A percentile compares a stretch with the other conserved stretches of the same genome.
These are phyloP conservation scores for Aptenodytes forsteri DNA, from an alignment of 2,113 vertebrate genomes.

Conservation along the genomic window DNA sequence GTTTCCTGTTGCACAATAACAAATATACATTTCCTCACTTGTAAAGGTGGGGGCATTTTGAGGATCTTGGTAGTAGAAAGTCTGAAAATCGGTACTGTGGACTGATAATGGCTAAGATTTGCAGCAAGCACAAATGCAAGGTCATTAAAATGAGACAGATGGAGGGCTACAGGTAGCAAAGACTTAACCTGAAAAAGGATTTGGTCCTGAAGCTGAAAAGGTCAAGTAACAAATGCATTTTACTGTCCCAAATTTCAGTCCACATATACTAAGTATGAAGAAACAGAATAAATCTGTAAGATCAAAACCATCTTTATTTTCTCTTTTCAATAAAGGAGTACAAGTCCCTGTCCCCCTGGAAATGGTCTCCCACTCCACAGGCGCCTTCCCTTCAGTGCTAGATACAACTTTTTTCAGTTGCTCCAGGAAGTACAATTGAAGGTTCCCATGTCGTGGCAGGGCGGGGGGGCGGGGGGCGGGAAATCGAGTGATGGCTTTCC, in stretches of 20 bases:
- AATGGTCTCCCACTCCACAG: not conserved
- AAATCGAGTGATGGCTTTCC: not conserved
- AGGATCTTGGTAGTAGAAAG: not conserved
- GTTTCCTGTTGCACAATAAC: not conserved
- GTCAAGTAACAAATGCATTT: not conserved
- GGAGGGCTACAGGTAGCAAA: not conserved
- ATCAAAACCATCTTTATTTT: not conserved
- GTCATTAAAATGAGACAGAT: not conserved
- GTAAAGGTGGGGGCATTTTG: not conserved
- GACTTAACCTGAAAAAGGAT: not conserved
- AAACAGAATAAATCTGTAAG: not conserved
- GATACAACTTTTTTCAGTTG: not conserved
- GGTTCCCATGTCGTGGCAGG: not conserved
- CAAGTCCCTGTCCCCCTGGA: not conserved
- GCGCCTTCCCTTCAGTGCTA: not conserved
- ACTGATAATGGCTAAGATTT: not conserved
- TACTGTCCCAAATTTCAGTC: not conserved
- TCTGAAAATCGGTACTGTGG: not conserved
- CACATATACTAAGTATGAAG: not conserved
- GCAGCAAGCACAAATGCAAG: not conserved
- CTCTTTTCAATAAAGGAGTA: not conserved
- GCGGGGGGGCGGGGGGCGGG: too few relatives aligned
- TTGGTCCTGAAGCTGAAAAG: not conserved
- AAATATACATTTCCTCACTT: not conserved
- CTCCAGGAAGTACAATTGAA: not conserved